A percentile compares a stretch with the other conserved stretches of the same genome.
Conservation (phyloP, 1,140 invertebrate species). For the Diachasma alloeum region DNA sequence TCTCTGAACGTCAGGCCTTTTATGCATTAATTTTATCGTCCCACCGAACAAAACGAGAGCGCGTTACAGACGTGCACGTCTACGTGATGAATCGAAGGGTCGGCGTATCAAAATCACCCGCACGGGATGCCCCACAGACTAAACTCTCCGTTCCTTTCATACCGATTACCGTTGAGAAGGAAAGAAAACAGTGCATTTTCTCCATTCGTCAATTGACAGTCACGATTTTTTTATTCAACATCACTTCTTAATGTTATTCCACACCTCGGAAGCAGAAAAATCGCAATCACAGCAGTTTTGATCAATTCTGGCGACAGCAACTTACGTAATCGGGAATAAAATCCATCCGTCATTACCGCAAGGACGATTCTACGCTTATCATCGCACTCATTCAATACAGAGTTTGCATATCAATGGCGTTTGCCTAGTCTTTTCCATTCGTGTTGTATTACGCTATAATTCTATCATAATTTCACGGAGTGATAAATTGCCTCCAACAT, state of each 20-base stretch:
- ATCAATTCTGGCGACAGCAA: neutral
- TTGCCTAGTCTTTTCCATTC: neutral
- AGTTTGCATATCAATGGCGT: neutral
- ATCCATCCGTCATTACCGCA: neutral
- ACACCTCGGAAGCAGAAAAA: neutral
- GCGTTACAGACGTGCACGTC: neutral
- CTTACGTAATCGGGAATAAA: neutral
- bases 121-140: neutral
- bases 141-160: neutral
- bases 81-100: neutral
- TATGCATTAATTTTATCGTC: neutral
- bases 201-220: neutral
- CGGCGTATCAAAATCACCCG: neutral
- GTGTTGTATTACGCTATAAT: neutral
- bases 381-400: neutral
- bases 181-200: neutral
- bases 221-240: neutral
- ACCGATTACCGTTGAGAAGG: neutral
- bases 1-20: neutral
- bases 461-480: neutral
- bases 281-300: neutral
- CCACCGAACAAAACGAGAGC: neutral
- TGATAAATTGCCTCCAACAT: neutral
- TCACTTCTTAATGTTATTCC: neutral
- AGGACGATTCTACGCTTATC: neutral